Conservation (phyloP, 1,140 invertebrate species). For the Penaeus japonicus region DNA sequence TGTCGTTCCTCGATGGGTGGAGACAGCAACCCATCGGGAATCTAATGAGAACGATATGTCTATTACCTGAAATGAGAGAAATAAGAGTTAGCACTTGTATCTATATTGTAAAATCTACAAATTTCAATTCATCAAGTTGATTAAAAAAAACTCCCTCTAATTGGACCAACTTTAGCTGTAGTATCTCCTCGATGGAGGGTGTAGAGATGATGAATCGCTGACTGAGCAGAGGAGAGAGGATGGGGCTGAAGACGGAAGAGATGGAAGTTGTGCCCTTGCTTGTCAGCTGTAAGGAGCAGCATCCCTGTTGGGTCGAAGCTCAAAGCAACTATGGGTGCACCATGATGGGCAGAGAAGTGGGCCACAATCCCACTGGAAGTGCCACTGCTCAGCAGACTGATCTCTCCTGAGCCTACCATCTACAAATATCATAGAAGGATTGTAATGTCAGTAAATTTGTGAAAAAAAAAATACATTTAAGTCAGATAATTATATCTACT, state of each 20-base stretch:
- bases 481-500: too few species aligned
- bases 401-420: slow-evolving; percentile 54
- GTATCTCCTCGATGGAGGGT: slow-evolving; percentile 86
- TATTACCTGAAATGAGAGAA: slow-evolving; percentile 43
- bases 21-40: slow-evolving; percentile 94
- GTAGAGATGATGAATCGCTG: slow-evolving; percentile 95
- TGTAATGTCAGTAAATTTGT: not conserved
- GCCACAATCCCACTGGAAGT: slow-evolving; percentile 76
- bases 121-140: too few species aligned
- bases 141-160: not conserved
- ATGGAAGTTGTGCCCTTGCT: slow-evolving; percentile 94
- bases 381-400: slow-evolving; percentile 35
- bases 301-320: slow-evolving; percentile 92
- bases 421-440: not conserved
- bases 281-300: slow-evolving; percentile 90
- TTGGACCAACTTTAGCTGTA: slow-evolving; percentile 77
- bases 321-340: slow-evolving; percentile 87
- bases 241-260: slow-evolving; percentile 94
- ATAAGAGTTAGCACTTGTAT: not conserved
- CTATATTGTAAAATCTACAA: not conserved
- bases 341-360: slow-evolving; percentile 92
- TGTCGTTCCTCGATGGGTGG: slow-evolving; percentile 93
- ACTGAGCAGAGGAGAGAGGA: slow-evolving; percentile 83
- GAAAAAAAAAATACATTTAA: not conserved
- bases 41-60: slow-evolving; percentile 75